phyloP scores from a whole-genome alignment of 2,888 invertebrate genomes.

The Peribatodes rhomboidaria region DNA sequence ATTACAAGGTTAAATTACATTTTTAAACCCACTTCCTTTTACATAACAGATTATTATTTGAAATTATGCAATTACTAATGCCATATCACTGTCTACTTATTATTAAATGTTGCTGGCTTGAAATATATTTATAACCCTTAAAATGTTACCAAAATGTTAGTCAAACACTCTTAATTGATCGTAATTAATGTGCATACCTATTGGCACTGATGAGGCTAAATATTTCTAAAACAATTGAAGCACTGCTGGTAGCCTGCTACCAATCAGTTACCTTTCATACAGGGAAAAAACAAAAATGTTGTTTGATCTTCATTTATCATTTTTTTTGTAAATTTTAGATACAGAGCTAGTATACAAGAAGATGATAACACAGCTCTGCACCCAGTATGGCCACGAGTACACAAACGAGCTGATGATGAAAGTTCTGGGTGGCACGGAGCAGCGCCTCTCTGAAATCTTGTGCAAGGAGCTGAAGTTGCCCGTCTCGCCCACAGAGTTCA shows the following conservation, averaged over 20 bases:
- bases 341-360: constrained; percentile 93
- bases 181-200: no score
- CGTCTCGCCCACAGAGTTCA: constrained; percentile 89
- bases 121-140: not conserved
- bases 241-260: no score
- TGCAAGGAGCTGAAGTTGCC: constrained; percentile 90
- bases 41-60: constrained; percentile 34
- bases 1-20: constrained; percentile 63
- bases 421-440: constrained; percentile 91
- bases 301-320: no score
- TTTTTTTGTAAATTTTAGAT: constrained; percentile 87
- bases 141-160: not conserved
- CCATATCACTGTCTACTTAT: not conserved
- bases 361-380: constrained; percentile 90
- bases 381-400: constrained; percentile 91
- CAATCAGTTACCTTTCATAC: no score
- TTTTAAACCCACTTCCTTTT: constrained; percentile 44
- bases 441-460: constrained; percentile 89
- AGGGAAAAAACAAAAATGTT: no score
- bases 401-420: constrained; percentile 92
- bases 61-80: not conserved
- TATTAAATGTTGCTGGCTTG: not conserved
- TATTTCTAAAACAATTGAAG: no score
- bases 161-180: no score
- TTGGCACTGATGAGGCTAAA: no score